Conservation (phyloP, 2,113 vertebrate species). For the Chelonoidis abingdonii region DNA sequence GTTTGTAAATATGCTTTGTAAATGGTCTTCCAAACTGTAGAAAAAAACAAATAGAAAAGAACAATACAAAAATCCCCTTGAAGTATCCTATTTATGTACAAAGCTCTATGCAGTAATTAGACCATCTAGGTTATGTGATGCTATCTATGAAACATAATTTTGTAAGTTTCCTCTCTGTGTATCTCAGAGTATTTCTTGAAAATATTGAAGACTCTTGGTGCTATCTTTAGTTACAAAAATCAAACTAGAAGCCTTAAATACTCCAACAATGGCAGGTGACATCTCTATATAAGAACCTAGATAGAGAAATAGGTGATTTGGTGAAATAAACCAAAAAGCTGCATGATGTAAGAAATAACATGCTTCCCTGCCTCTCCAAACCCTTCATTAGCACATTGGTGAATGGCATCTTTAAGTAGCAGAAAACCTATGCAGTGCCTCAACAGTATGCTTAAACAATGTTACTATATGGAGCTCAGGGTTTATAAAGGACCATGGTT, state of each 20-base stretch:
- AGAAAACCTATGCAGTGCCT: neutral
- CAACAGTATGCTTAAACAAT: neutral
- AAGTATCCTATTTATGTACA: constrained; percentile 48
- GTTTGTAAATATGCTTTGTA: constrained; percentile 40
- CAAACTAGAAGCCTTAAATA: neutral
- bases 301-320: neutral
- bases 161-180: neutral
- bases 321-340: neutral
- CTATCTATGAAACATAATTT: neutral
- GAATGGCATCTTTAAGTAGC: neutral
- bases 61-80: constrained; percentile 36
- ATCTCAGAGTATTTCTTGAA: neutral
- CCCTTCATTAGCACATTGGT: neutral
- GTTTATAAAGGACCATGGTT: neutral
- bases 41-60: constrained; percentile 36
- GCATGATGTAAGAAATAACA: neutral
- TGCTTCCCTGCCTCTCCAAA: neutral
- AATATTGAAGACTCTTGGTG: neutral
- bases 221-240: neutral
- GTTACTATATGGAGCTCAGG: neutral
- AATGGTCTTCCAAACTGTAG: constrained; percentile 30
- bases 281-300: neutral
- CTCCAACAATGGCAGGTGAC: neutral
- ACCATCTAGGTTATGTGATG: neutral
- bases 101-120: constrained; percentile 20